Evolutionary conservation across 2,113 vertebrate genomes (phyloP), one percentile per base, ranked within the genome.

Genomic region (Accipiter cooperii): DNA sequence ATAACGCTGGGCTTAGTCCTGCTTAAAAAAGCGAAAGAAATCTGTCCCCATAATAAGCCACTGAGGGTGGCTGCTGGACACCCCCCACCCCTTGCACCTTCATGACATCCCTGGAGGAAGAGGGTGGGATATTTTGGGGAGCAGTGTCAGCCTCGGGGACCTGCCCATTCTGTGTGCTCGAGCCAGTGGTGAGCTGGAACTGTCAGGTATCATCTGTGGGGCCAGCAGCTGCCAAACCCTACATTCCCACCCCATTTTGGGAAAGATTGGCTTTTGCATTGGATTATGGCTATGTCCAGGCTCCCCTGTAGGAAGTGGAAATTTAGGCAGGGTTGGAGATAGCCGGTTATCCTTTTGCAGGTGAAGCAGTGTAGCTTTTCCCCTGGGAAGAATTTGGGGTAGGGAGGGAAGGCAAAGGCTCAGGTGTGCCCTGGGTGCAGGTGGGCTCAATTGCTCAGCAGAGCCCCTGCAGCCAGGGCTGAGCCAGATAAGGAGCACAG

Each of bases 1-100:
- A 38, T 0, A 3, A 20, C 0, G 3, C 34, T n/a, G 52, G 46
- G 40, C 29, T 70, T 36, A 25, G 42, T 4, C 13, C 40, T 31
- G 44, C 26, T 46, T 18, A 4, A 38, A 91, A 80, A 12, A 24
- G 15, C 28, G 33, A 44, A 52, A 75, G 29, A 70, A 80, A 65
- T 34, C 7, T 49, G 54, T 36, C 17, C 65, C 71, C 9, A 3
- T 21, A 71, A 61, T 16, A 47, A 91, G 18, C 4, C 2, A 0
- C 66, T 8, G 36, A 47, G 40, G 15, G 68, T 7, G 84, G 54
- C 16, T 82, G 64, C 63, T 7, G 18, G 73, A 29, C 21, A 25
- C 4, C 15, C n/a, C 10, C 22, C 4, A n/a, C 0, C 14, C 34
- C 36, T 26, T 12, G 9, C 2, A 28, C 19, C 3, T 52, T 54